Evolutionary conservation across 1,140 invertebrate species (phyloP).

Genomic region (Epicauta chinensis): DNA sequence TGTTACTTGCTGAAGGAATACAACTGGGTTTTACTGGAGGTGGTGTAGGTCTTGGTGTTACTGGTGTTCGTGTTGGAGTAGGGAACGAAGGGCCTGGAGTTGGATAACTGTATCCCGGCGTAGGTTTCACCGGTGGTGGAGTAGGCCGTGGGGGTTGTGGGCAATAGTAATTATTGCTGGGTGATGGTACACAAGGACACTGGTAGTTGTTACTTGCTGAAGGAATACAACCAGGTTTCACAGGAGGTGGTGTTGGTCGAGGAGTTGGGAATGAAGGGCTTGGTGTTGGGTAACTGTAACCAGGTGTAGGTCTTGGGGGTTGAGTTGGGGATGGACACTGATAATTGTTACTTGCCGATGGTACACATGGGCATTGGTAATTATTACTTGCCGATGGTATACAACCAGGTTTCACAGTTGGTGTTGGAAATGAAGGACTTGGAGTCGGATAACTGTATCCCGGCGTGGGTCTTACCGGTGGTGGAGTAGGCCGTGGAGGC

Average conservation of each 20-base stretch:
- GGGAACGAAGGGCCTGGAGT: conserved; percentile 1
- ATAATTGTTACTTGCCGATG: conserved; percentile 4
- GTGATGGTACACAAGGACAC: background rate
- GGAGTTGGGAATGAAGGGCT: conserved; percentile 2
- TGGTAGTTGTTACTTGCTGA: conserved; percentile 1
- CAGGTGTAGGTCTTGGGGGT: background rate
- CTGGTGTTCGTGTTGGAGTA: background rate
- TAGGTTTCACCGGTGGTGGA: conserved; percentile 5
- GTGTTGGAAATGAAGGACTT: conserved; percentile 1
- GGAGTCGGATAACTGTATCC: too few species aligned
- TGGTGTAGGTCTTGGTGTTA: background rate
- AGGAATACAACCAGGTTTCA: conserved; percentile 8
- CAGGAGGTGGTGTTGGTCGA: conserved; percentile 1
- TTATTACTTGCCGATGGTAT: conserved; percentile 2
- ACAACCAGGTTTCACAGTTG: background rate
- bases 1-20: too few species aligned
- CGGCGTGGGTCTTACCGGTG: too few species aligned
- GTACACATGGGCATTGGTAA: conserved; percentile 8
- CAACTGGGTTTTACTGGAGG: too few species aligned
- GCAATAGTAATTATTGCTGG: background rate
- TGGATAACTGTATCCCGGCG: too few species aligned
- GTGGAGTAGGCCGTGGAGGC: conserved; percentile 10
- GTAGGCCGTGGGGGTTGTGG: conserved; percentile 10
- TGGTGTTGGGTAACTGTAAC: background rate
- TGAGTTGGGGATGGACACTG: background rate